Percentiles rank a stretch among this genome's conserved stretches.
These are phyloP conservation scores for Drosophila lacteicornis DNA, from an alignment of 1,140 invertebrate species.

Conservation along the genomic window DNA sequence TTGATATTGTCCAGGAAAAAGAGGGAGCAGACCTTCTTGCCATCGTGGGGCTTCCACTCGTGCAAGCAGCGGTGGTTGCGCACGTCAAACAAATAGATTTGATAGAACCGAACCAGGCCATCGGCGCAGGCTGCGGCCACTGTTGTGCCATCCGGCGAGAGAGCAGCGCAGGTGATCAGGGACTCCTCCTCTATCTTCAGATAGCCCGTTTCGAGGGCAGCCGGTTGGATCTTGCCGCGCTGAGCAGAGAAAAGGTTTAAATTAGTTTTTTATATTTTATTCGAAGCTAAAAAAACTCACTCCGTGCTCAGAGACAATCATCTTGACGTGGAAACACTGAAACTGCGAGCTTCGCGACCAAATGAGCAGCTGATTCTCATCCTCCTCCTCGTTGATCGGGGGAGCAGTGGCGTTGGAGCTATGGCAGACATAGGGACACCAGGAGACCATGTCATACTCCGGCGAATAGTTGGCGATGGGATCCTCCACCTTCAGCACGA, in stretches of 20 bases:
- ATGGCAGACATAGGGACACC: slow-evolving; percentile 93
- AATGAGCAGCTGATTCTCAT: slow-evolving; percentile 92
- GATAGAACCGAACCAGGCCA: slow-evolving; percentile 96
- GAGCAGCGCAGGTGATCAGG: slow-evolving; percentile 93
- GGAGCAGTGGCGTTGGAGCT: slow-evolving; percentile 86
- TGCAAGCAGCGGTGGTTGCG: slow-evolving; percentile 92
- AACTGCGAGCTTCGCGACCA: slow-evolving; percentile 90
- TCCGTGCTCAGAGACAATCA: slow-evolving; percentile 73
- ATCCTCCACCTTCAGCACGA: slow-evolving; percentile 86
- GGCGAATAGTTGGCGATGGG: slow-evolving; percentile 73
- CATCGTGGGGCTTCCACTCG: slow-evolving; percentile 95
- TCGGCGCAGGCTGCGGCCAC: slow-evolving; percentile 94
- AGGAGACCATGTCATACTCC: slow-evolving; percentile 88
- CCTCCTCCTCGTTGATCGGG: slow-evolving; percentile 86
- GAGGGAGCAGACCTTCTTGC: slow-evolving; percentile 92
- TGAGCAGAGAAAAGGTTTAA: background rate
- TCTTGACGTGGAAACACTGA: slow-evolving; percentile 77
- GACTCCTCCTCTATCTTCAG: slow-evolving; percentile 90
- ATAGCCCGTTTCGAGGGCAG: slow-evolving; percentile 86
- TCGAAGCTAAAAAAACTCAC: slow-evolving; percentile 38
- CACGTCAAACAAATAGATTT: slow-evolving; percentile 88
- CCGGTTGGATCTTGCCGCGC: slow-evolving; percentile 78
- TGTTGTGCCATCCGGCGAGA: slow-evolving; percentile 97
- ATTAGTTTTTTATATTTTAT: no score
- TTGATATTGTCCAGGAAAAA: slow-evolving; percentile 97